Evolutionary conservation across 2,888 invertebrate genomes (phyloP), one percentile per base, ranked within the genome.

Genomic region (Alsophila aescularia): DNA sequence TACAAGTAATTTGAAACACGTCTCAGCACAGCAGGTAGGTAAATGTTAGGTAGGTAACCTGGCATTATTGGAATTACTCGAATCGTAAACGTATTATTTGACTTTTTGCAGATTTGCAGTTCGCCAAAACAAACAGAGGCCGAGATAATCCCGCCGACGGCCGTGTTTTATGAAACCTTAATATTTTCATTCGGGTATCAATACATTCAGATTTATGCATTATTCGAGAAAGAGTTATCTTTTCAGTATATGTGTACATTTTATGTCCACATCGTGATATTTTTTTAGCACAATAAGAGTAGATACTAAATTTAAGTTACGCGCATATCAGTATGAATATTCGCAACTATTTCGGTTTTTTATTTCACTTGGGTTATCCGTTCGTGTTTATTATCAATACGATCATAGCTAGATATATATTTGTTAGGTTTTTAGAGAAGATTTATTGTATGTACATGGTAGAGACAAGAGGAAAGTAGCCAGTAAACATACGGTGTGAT

Each of bases 71-170:
- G 40, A 34, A 43, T 52, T 51, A 50, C 31, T 54, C 36, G 34
- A 27, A 43, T 52, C 24, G 44, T 45, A 51, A 48, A 44, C 15
- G 21, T 44, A 47, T 41, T 47, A 56, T 57, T 44, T 16, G 27
- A 36, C 31, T 44, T 53, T 48, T 39, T 44, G 53, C 53, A 41
- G 36, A 49, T 49, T 43, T 54, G 37, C 45, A 45, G 40, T 37
- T 29, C 29, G 45, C 36, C 50, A 56, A 56, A 45, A 56, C 32
- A 56, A 56, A 56, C 50, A 40, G 15, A 31, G 44, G 21, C 12
- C 8, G 44, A 36, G 41, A 24, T 40, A 32, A 49, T 41, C 32
- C 40, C 4, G 8, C 47, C 6, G 36, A 32, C 24, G 47, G 14
- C 37, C 21, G 24, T 41, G 43, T 56, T 51, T 56, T 43, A 54